phyloP scores from a whole-genome alignment of 2,797 vertebrate species.

The Coregonus suidteri region DNA sequence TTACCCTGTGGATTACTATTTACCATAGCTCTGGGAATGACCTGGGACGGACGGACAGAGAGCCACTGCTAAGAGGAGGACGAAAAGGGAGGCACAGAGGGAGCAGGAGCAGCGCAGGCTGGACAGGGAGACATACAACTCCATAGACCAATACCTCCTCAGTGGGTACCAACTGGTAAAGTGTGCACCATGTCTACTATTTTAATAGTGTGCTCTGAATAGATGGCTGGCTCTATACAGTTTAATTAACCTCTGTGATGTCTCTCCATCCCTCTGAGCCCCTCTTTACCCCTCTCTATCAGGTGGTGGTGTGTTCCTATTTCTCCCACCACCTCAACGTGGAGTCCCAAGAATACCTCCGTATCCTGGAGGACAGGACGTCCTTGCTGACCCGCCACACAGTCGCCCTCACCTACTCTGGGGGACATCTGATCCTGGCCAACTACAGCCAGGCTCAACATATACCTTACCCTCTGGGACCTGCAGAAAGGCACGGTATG shows the following conservation, averaged over 20 bases:
- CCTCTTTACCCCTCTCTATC: not conserved
- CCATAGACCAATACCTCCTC: conserved; percentile 68
- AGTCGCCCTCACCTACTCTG: conserved; percentile 55
- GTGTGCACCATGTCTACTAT: no score
- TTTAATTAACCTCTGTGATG: no score
- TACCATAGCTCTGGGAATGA: conserved; percentile 36
- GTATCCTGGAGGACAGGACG: conserved; percentile 58
- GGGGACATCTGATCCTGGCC: conserved; percentile 60
- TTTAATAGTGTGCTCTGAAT: no score
- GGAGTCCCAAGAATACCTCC: conserved; percentile 56
- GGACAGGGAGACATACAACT: conserved; percentile 61
- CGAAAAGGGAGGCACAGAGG: conserved; percentile 51
- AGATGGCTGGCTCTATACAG: no score
- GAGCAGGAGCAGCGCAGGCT: conserved; percentile 51
- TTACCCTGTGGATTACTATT: conserved; percentile 24
- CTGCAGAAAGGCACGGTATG: conserved; percentile 46
- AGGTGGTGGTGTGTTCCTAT: conserved; percentile 69
- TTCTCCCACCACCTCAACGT: conserved; percentile 60
- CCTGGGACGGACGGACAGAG: conserved; percentile 66
- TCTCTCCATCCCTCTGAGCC: not conserved
- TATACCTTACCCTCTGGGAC: conserved; percentile 61
- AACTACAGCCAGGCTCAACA: conserved; percentile 61
- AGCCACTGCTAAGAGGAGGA: conserved; percentile 58
- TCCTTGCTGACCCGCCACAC: conserved; percentile 64
- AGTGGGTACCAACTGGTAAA: conserved; percentile 69